Percentiles rank a stretch among this genome's conserved stretches.
phyloP scores from a whole-genome alignment of 1,140 invertebrate species.

The Potamilus streckersoni region DNA sequence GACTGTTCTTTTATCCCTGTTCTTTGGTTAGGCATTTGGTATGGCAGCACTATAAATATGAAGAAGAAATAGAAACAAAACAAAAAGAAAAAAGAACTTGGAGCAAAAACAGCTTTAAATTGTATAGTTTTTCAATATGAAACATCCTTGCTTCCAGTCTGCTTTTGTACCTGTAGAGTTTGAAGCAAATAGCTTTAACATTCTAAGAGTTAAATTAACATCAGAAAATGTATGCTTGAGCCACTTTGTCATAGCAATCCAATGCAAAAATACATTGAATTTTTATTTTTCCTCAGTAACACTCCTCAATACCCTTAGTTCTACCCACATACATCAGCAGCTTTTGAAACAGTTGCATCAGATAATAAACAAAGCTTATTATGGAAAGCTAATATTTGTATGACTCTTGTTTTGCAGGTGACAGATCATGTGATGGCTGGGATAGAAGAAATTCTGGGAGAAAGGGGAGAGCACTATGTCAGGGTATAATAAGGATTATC shows the following conservation, averaged over 20 bases:
- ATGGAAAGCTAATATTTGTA: background rate
- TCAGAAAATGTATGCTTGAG: too few relatives aligned
- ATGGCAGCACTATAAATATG: background rate
- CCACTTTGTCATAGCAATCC: too few relatives aligned
- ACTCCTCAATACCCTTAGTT: background rate
- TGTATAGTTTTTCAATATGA: background rate
- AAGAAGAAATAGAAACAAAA: constrained; percentile 15
- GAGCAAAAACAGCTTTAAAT: constrained; percentile 9
- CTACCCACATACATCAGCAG: background rate
- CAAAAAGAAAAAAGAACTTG: constrained; percentile 22
- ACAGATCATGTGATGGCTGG: constrained; percentile 98
- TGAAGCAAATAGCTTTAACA: too few relatives aligned
- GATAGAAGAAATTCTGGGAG: constrained; percentile 93
- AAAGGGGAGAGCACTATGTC: constrained; percentile 93
- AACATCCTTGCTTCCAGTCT: too few relatives aligned
- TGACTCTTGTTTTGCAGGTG: constrained; percentile 68
- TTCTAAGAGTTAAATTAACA: too few relatives aligned
- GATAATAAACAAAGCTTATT: background rate
- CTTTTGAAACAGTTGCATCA: background rate
- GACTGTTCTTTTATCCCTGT: background rate
- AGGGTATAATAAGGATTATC: constrained; percentile 72
- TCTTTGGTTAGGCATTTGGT: background rate
- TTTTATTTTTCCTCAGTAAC: background rate
- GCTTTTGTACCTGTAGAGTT: too few relatives aligned
- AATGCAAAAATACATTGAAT: background rate